Evolutionary conservation across 2,888 invertebrate species (phyloP), one percentile per base, ranked within the genome.

Genomic region (Galerucella pusilla): DNA sequence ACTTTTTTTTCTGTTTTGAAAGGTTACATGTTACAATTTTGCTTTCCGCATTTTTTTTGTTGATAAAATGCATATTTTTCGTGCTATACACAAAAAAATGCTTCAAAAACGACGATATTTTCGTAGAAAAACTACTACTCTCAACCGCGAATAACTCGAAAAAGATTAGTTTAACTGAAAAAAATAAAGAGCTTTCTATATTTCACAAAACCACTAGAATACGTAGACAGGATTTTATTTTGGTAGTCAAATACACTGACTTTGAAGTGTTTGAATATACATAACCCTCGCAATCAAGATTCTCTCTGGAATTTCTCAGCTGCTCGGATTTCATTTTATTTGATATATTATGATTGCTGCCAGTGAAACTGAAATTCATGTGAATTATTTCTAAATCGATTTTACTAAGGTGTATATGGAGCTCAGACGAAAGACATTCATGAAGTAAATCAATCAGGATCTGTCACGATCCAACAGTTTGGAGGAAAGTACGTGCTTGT

Each of bases 231-330:
- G 25, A 64, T 63, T 70, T 69, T 69, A 69, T 69, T 63, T 49
- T 10, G 61, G 28, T 35, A 61, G 61, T 69, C 61, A 54, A 64
- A 72, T 61, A 67, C 60, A 66, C 45, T 71, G 60, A 69, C 72
- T 74, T 76, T 76, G 76, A 76, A 69, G 68, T 70, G 74, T 72
- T 76, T 74, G 71, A 74, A 74, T 74, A 74, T 76, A 74, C 71
- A 76, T 76, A 72, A 76, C 74, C 68, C 45, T 66, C 57, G 72
- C 74, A 76, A 76, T 76, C 76, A 70, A 59, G 74, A 68, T 63
- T 73, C 61, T 60, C 64, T 64, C 49, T 68, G 75, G 71, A 75
- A 71, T 63, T 67, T 10, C 60, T 14, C 63, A 54, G 64, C 68
- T 66, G 35, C 60, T 28, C 49, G 69, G 64, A 71, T 67, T 68